Percentiles rank a stretch among this genome's conserved stretches.
These are phyloP conservation scores for Thelaira solivaga DNA, from an alignment of 2,888 invertebrate genomes.

Conservation along the genomic window DNA sequence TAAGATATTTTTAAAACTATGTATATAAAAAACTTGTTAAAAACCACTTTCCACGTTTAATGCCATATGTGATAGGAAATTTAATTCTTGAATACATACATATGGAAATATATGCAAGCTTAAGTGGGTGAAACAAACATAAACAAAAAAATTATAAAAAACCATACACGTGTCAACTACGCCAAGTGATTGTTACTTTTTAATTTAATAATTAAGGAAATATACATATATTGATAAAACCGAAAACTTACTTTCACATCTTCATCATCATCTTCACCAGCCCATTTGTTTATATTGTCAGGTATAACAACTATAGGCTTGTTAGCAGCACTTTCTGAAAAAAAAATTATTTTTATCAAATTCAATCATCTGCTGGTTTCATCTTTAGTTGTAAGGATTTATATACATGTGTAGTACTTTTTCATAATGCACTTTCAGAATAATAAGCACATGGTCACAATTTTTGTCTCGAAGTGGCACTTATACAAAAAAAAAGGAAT, in stretches of 20 bases:
- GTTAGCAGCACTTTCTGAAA: slow-evolving; percentile 75
- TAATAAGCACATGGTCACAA: slow-evolving; percentile 44
- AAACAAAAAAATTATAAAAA: slow-evolving; percentile 26
- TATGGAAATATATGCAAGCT: no score
- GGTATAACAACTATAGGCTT: slow-evolving; percentile 85
- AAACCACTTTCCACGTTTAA: slow-evolving; percentile 40
- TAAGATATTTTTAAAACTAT: no score
- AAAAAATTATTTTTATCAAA: slow-evolving; percentile 12
- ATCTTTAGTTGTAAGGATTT: slow-evolving; percentile 42
- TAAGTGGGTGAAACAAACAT: slow-evolving; percentile 19
- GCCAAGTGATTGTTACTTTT: no score
- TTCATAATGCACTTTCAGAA: not conserved
- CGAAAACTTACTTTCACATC: slow-evolving; percentile 86
- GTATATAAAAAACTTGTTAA: slow-evolving; percentile 33
- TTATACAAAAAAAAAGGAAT: slow-evolving; percentile 18
- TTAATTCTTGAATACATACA: not conserved
- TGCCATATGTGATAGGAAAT: not conserved
- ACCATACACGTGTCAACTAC: slow-evolving; percentile 57
- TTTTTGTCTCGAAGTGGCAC: slow-evolving; percentile 11
- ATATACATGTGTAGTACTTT: slow-evolving; percentile 20
- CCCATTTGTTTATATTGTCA: slow-evolving; percentile 85
- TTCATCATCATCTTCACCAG: slow-evolving; percentile 92
- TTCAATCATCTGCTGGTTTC: slow-evolving; percentile 8
- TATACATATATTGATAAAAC: no score
- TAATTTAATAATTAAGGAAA: no score